Conservation (phyloP, 1,140 invertebrate genomes). For the Palaemon carinicauda region DNA sequence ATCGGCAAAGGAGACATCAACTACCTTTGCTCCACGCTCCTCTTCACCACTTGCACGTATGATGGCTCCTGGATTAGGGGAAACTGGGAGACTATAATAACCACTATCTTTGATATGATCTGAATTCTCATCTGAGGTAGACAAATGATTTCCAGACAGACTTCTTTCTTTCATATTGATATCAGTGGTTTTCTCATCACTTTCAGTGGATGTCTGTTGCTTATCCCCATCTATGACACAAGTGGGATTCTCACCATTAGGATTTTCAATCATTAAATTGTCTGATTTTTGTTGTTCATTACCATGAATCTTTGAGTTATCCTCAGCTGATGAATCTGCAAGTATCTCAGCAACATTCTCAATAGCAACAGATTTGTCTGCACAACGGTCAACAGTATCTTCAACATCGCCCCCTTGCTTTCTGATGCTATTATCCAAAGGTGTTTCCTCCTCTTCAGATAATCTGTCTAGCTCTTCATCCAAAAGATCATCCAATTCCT, state of each 20-base stretch:
- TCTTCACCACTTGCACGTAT: background rate
- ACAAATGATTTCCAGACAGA: background rate
- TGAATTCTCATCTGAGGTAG: background rate
- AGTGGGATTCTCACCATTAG: background rate
- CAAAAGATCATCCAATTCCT: slow-evolving; percentile 39
- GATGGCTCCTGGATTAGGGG: slow-evolving; percentile 18
- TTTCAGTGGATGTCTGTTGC: background rate
- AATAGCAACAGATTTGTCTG: too few relatives aligned
- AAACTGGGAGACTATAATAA: slow-evolving; percentile 44
- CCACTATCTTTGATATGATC: slow-evolving; percentile 42
- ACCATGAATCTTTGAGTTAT: background rate
- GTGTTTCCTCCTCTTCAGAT: slow-evolving; percentile 35
- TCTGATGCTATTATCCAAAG: background rate
- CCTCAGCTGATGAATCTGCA: background rate
- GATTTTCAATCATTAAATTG: background rate
- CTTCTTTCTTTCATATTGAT: background rate
- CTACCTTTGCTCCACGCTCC: background rate
- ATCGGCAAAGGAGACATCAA: slow-evolving; percentile 18
- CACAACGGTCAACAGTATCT: background rate
- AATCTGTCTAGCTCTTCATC: slow-evolving; percentile 49
- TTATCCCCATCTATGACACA: background rate
- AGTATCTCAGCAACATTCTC: background rate
- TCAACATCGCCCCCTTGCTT: background rate
- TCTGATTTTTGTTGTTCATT: background rate
- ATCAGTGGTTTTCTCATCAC: background rate